Conservation (phyloP, 35 echinoderm and acorn worm species). For the Heliocidaris erythrogramma region DNA sequence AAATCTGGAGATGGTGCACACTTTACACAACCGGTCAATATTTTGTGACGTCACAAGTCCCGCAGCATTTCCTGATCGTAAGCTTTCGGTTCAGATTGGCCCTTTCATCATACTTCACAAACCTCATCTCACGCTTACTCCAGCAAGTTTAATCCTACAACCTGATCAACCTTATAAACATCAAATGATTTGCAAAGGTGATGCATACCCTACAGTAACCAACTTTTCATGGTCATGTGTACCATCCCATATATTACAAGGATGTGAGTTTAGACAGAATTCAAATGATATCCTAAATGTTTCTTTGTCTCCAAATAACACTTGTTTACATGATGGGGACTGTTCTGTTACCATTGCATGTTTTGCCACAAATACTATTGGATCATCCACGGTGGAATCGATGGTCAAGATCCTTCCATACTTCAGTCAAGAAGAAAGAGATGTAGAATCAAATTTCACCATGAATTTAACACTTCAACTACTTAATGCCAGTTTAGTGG, state of each 20-base stretch:
- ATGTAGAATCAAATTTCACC: neutral
- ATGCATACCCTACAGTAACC: neutral
- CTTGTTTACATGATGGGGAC: neutral
- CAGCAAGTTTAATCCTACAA: neutral
- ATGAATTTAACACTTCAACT: neutral
- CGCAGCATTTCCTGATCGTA: neutral
- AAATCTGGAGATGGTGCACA: neutral
- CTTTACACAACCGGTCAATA: neutral
- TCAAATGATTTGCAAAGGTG: neutral
- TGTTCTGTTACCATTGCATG: neutral
- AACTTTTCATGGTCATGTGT: neutral
- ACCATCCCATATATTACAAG: neutral
- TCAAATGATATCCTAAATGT: neutral
- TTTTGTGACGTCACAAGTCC: slow-evolving; percentile 11
- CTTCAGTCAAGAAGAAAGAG: neutral
- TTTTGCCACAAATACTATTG: neutral
- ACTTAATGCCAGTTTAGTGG: neutral
- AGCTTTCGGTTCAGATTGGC: neutral
- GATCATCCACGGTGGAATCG: neutral
- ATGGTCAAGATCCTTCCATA: neutral
- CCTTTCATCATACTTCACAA: neutral
- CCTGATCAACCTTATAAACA: neutral
- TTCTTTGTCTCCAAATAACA: neutral
- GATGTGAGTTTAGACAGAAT: neutral
- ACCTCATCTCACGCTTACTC: neutral